Percentiles rank a stretch among this genome's conserved stretches.
phyloP scores from a whole-genome alignment of 2,113 vertebrate genomes.

The Xiphophorus hellerii region DNA sequence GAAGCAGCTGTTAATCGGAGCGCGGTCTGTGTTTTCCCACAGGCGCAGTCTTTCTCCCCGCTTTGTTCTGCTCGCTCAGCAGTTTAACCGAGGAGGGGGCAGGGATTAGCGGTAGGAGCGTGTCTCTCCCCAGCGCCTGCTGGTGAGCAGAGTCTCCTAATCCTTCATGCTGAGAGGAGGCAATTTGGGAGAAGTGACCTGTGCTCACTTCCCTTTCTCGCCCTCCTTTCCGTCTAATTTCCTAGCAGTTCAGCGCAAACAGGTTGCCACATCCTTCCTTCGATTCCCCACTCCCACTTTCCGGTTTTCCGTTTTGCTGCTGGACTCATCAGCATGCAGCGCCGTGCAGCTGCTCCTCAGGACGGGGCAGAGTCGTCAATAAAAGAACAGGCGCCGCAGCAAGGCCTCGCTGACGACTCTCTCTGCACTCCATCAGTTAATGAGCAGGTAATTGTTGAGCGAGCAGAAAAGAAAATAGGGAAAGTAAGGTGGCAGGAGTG shows the following conservation, averaged over 20 bases:
- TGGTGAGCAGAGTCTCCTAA: constrained; percentile 60
- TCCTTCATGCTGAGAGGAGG: constrained; percentile 61
- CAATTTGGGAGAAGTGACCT: constrained; percentile 73
- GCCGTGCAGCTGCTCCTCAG: constrained; percentile 46
- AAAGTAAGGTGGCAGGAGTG: constrained; percentile 11
- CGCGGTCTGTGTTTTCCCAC: constrained; percentile 61
- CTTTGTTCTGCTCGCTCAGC: constrained; percentile 67
- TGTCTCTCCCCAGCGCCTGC: constrained; percentile 49
- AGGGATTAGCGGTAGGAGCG: constrained; percentile 69
- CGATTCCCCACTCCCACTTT: constrained; percentile 27
- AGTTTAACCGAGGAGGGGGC: constrained; percentile 56
- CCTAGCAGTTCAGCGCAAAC: constrained; percentile 35
- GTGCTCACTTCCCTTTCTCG: constrained; percentile 52
- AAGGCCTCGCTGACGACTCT: constrained; percentile 56
- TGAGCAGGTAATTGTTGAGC: constrained; percentile 64
- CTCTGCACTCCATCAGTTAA: constrained; percentile 54
- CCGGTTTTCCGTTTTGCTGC: constrained; percentile 37
- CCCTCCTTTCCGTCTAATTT: constrained; percentile 21
- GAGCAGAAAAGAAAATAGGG: constrained; percentile 53
- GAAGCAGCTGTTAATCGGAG: constrained; percentile 45
- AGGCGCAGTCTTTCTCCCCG: constrained; percentile 43
- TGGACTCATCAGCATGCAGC: constrained; percentile 72
- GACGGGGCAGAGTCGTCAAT: constrained; percentile 61
- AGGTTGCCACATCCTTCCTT: constrained; percentile 31
- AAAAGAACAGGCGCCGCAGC: constrained; percentile 51